Evolutionary conservation across 2,113 vertebrate genomes (phyloP).

Genomic region (Syrrhaptes paradoxus): DNA sequence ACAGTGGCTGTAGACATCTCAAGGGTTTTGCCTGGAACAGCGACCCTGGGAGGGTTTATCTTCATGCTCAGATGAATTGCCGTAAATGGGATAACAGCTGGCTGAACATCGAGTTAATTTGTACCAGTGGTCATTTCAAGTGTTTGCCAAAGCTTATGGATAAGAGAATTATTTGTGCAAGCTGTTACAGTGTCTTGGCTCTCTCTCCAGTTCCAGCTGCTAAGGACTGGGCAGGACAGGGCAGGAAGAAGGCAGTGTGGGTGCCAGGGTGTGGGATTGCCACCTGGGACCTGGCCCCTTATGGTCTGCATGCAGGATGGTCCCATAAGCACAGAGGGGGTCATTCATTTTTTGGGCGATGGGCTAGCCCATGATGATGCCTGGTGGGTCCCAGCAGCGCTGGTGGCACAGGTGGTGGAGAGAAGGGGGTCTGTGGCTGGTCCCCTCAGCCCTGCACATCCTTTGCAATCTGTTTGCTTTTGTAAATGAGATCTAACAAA

Average conservation of each 20-base stretch:
- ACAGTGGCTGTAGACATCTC: not conserved
- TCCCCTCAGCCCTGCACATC: rapidly evolving
- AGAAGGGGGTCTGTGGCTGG: not conserved
- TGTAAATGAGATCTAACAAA: not conserved
- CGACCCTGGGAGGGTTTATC: not conserved
- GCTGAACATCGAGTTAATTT: not conserved
- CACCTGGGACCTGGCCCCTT: not conserved
- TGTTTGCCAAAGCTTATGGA: conserved; percentile 54
- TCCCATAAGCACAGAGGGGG: not conserved
- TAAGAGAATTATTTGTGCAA: conserved; percentile 39
- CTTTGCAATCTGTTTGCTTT: not conserved
- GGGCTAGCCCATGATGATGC: not conserved
- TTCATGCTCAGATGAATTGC: not conserved
- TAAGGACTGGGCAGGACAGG: not conserved
- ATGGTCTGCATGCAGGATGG: not conserved
- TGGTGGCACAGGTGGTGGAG: not conserved
- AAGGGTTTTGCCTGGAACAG: conserved; percentile 2
- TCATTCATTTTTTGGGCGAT: not conserved
- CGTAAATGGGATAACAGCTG: conserved; percentile 18
- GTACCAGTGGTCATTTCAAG: conserved; percentile 25
- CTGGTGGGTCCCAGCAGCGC: not conserved
- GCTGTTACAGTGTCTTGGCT: not conserved
- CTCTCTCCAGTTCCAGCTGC: not conserved
- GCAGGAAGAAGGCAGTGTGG: not conserved
- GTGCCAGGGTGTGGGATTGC: not conserved